Evolutionary conservation across 2,888 invertebrate genomes (phyloP).

Genomic region (Nipponacmea schrenckii): DNA sequence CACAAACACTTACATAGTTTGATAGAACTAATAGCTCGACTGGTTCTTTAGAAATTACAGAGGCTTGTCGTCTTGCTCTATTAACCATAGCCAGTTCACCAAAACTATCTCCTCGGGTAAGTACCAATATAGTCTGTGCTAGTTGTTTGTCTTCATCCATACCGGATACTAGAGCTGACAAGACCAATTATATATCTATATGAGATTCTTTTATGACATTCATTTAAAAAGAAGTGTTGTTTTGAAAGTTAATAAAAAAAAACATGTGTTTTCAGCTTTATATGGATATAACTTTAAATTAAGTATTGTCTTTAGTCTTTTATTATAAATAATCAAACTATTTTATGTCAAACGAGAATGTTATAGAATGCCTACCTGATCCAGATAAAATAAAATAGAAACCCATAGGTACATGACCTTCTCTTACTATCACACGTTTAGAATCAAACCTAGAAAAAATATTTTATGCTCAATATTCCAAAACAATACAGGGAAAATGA

Average conservation of each 20-base stretch:
- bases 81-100: conserved; percentile 58
- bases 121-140: conserved; percentile 48
- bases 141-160: conserved; percentile 39
- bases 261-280: no score
- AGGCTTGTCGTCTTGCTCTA: conserved; percentile 45
- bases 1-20: conserved; percentile 38
- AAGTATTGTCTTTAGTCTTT: no score
- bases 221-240: no score
- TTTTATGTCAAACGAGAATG: no score
- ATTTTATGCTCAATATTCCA: no score
- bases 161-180: conserved; percentile 48
- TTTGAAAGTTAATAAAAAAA: no score
- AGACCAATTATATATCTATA: background rate
- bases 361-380: conserved; percentile 41
- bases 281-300: no score
- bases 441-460: conserved; percentile 44
- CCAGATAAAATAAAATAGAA: conserved; percentile 60
- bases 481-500: no score
- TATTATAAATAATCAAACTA: no score
- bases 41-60: conserved; percentile 55
- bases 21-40: conserved; percentile 53
- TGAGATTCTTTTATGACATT: no score
- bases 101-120: conserved; percentile 54
- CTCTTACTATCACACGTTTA: conserved; percentile 54
- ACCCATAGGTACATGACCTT: conserved; percentile 55